These are phyloP conservation scores for Alosa sapidissima DNA, from an alignment of 2,797 vertebrate species.

Conservation along the genomic window DNA sequence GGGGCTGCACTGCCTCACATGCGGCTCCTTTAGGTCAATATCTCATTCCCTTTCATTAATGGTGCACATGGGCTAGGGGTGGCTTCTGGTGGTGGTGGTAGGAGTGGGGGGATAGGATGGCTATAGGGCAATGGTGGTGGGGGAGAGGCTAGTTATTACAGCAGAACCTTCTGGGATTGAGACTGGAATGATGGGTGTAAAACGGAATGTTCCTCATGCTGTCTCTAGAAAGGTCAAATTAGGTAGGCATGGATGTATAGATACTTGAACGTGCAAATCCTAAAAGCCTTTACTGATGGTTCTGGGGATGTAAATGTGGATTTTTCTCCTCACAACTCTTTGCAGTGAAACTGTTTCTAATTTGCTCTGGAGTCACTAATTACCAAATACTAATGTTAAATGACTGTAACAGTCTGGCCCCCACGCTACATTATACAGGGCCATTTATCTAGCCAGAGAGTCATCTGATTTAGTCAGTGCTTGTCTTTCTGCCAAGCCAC, in stretches of 20 bases:
- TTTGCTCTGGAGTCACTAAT: neutral
- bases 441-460: neutral
- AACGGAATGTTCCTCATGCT: neutral
- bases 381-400: neutral
- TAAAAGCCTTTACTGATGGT: neutral
- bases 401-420: neutral
- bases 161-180: neutral
- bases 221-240: neutral
- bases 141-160: neutral
- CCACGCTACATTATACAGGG: neutral
- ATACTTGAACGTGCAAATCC: too few relatives aligned
- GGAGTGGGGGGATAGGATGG: neutral
- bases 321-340: neutral
- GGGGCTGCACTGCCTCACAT: neutral
- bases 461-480: neutral
- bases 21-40: neutral
- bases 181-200: neutral
- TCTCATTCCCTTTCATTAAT: constrained; percentile 22
- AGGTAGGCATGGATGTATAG: neutral
- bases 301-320: neutral
- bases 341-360: neutral
- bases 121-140: neutral
- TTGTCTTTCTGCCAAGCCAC: neutral
- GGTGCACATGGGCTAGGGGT: neutral
- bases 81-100: too few relatives aligned